phyloP scores from a whole-genome alignment of 2,113 vertebrate genomes.

The Columbina picui region DNA sequence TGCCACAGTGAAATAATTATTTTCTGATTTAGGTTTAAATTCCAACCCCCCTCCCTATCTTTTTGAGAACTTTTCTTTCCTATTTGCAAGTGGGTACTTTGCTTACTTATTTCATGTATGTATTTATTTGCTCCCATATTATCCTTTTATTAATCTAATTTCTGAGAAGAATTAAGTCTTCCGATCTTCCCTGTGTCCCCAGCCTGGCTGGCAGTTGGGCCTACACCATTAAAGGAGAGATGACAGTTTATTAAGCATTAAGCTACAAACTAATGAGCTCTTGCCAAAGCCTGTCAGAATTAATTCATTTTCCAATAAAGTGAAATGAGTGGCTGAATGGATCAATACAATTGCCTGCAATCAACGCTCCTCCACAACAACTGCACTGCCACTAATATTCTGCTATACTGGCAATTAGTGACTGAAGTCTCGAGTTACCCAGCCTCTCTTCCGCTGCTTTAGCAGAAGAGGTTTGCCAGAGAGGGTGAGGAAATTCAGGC shows the following conservation, averaged over 20 bases:
- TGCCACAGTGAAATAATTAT: not conserved
- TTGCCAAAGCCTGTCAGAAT: conserved; percentile 59
- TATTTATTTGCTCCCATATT: not conserved
- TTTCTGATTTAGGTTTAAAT: not conserved
- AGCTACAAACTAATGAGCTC: conserved; percentile 23
- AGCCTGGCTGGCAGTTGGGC: not conserved
- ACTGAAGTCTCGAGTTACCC: not conserved
- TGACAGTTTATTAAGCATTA: conserved; percentile 50
- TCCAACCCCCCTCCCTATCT: not conserved
- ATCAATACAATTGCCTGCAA: conserved; percentile 23
- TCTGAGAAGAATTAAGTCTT: not conserved
- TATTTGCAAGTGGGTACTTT: not conserved
- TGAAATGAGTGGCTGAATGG: not conserved
- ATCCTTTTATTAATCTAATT: not conserved
- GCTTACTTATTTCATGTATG: not conserved
- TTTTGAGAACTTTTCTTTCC: not conserved
- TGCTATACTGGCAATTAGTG: not conserved
- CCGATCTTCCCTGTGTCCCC: not conserved
- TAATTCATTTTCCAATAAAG: conserved; percentile 26
- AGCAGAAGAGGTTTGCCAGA: not conserved
- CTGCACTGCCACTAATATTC: not conserved
- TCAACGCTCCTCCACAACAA: conserved; percentile 5
- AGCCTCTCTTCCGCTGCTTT: not conserved
- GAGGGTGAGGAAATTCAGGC: conserved; percentile 7
- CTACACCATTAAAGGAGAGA: not conserved